Base-by-base conservation (phyloP, 2,888 invertebrate species). In the Helleia helle region DNA sequence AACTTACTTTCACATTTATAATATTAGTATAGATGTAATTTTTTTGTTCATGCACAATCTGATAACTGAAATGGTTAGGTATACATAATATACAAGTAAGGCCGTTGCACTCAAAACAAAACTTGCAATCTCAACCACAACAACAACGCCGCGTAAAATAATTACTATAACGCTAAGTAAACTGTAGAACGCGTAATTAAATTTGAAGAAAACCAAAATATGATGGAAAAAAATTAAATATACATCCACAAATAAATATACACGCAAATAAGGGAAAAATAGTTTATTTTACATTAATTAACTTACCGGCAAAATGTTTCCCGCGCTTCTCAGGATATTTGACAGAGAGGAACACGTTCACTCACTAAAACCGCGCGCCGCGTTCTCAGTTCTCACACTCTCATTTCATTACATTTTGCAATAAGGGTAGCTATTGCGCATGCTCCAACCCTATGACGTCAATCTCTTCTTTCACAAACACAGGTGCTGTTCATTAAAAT, bases 391-490 rank as follows among this genome's bases (percentile, higher is more conserved):
- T 11, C 28, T 42, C 46, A 36, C 44, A 26, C 39, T 22, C 7
- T 48, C 41, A 38, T 41, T n/a, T n/a, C n/a, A 40, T 41, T 28
- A 48, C 47, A 48, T 46, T 49, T 52, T 54, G 59, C 65, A 59
- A 57, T 59, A 36, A 60, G 41, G 59, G 50, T 46, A 15, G 8
- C 15, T 12, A 57, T 15, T 36, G 56, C 80, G 81, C 80, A 65
- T 47, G 59, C 77, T 75, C 69, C 59, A 67, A 55, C 52, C 58
- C 62, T 65, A 70, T 83, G 81, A 83, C 81, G 81, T 83, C 81
- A 83, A 83, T 81, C 74, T 68, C 54, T 74, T 66, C 80, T 70
- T 79, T 81, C 80, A 80, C 68, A 71, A 72, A 69, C 71, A 79
- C 77, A 80, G 77, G 77, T 74, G 69, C 71, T 63, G 62, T 62